phyloP scores from a whole-genome alignment of 2,888 invertebrate species.

The Dryomyza anilis region DNA sequence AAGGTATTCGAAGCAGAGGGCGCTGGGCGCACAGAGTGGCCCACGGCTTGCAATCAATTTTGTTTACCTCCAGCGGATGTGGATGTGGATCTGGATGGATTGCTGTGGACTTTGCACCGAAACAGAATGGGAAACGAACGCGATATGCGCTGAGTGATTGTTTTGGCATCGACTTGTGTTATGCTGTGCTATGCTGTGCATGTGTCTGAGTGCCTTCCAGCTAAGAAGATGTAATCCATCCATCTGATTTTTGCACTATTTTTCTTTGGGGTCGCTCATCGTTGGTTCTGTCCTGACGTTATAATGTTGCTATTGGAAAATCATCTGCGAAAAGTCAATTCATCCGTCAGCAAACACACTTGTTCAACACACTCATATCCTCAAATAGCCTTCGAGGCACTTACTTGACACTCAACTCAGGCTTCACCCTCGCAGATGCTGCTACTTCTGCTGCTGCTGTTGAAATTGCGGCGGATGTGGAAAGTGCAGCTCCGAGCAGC shows the following conservation, averaged over 20 bases:
- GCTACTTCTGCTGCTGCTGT: background rate
- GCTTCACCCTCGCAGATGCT: background rate
- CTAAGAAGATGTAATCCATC: too few species aligned
- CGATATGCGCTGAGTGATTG: background rate
- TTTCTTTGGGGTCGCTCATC: background rate
- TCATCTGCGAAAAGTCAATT: slow-evolving; percentile 12
- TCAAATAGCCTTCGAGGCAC: background rate
- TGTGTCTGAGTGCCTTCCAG: too few species aligned
- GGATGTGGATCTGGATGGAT: too few species aligned
- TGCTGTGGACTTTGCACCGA: too few species aligned
- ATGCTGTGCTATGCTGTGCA: background rate
- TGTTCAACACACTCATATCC: background rate
- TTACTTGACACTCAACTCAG: slow-evolving; percentile 8
- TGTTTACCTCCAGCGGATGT: slow-evolving; percentile 3
- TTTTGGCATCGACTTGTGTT: background rate
- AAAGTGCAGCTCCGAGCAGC: slow-evolving; percentile 2
- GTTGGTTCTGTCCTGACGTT: background rate
- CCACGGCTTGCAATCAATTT: slow-evolving; percentile 19
- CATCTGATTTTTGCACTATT: background rate
- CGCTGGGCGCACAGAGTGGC: background rate
- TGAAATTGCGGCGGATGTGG: background rate
- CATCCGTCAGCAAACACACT: background rate
- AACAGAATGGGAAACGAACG: background rate
- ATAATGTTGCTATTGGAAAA: slow-evolving; percentile 14
- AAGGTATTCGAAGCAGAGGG: background rate